These are phyloP conservation scores for Melitaea cinxia DNA, from an alignment of 1,140 invertebrate genomes.

Conservation along the genomic window DNA sequence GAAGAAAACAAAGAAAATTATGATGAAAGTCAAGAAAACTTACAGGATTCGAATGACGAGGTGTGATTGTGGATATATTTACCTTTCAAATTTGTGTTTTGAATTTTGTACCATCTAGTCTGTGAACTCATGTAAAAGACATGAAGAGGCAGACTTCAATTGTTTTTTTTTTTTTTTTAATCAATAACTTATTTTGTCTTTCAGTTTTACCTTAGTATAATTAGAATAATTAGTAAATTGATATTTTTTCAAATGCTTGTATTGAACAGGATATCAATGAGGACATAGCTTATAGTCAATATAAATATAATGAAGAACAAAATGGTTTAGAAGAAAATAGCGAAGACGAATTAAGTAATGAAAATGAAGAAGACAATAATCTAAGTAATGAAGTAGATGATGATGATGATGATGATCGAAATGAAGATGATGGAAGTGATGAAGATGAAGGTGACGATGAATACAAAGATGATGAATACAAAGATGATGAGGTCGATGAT, in stretches of 20 bases:
- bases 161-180: background rate
- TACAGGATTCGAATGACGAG: constrained; percentile 28
- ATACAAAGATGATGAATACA: constrained; percentile 21
- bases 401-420: constrained; percentile 69
- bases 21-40: constrained; percentile 46
- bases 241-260: background rate
- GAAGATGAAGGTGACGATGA: constrained; percentile 81
- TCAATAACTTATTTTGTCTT: background rate
- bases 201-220: background rate
- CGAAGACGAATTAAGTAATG: constrained; percentile 56
- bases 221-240: background rate
- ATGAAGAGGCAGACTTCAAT: background rate
- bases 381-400: constrained; percentile 80
- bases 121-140: constrained; percentile 2
- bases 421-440: constrained; percentile 62
- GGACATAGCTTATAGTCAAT: constrained; percentile 11
- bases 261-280: constrained; percentile 28
- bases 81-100: too few relatives aligned
- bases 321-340: constrained; percentile 57
- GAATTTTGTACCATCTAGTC: too few relatives aligned
- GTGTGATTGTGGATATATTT: constrained; percentile 11
- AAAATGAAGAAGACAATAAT: constrained; percentile 72
- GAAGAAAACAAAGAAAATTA: constrained; percentile 52
- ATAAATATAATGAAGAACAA: constrained; percentile 57
- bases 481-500: constrained; percentile 37